These are phyloP conservation scores for Orbicella faveolata DNA, from an alignment of 64 coral and sea anemone species.

Conservation along the genomic window DNA sequence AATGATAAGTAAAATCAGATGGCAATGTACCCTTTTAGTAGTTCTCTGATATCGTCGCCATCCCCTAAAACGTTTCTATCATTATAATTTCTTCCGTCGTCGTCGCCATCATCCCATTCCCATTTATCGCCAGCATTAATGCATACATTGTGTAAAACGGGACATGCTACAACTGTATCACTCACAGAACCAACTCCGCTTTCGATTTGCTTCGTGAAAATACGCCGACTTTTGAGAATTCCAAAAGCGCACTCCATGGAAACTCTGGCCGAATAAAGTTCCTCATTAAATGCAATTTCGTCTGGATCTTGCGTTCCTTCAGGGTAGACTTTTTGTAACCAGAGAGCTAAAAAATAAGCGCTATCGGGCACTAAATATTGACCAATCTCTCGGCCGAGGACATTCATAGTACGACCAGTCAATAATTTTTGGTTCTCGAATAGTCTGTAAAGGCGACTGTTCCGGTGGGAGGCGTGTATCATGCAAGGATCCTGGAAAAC, in stretches of 20 bases:
- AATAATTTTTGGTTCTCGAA: no score
- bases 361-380: slow-evolving; percentile 48
- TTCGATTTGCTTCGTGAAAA: slow-evolving; percentile 50
- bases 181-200: slow-evolving; percentile 33
- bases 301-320: slow-evolving; percentile 41
- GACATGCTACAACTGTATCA: slow-evolving; percentile 43
- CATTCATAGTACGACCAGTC: no score
- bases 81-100: slow-evolving; percentile 28
- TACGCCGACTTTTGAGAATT: slow-evolving; percentile 69
- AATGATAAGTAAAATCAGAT: slow-evolving; percentile 15
- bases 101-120: slow-evolving; percentile 44
- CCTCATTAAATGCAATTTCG: slow-evolving; percentile 46
- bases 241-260: slow-evolving; percentile 66
- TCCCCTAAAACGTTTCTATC: slow-evolving; percentile 20
- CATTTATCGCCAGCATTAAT: slow-evolving; percentile 50
- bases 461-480: no score
- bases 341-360: slow-evolving; percentile 39
- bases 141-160: slow-evolving; percentile 54
- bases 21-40: slow-evolving; percentile 53
- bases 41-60: slow-evolving; percentile 48
- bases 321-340: slow-evolving; percentile 63
- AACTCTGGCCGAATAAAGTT: slow-evolving; percentile 56
- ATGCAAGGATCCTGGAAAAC: no score
- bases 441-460: no score
- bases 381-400: no score